Percentiles rank a stretch among this genome's conserved stretches.
Evolutionary conservation across 2,113 vertebrate genomes (phyloP).

Genomic region (Tetrao urogallus): DNA sequence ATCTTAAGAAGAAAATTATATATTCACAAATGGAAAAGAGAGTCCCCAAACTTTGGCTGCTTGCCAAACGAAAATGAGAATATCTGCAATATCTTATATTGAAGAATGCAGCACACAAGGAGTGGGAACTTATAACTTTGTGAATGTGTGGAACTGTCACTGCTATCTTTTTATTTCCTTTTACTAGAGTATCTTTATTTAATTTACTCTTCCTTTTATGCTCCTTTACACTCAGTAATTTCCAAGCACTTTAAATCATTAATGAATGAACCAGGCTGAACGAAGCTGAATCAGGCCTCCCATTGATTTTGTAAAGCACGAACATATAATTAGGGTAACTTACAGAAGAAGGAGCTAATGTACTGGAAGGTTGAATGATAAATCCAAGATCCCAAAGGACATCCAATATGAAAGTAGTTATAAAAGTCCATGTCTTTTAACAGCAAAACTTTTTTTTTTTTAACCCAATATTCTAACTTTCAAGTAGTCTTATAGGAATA

Average conservation of each 20-base stretch:
- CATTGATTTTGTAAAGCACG: constrained; percentile 38
- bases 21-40: neutral
- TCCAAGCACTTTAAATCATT: constrained; percentile 51
- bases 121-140: neutral
- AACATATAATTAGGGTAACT: constrained; percentile 44
- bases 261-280: constrained; percentile 36
- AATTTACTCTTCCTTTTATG: constrained; percentile 17
- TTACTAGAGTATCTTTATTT: neutral
- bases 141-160: neutral
- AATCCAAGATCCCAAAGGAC: neutral
- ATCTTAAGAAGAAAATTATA: neutral
- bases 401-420: neutral
- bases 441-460: neutral
- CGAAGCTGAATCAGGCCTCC: neutral
- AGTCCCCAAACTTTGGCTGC: neutral
- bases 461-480: neutral
- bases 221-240: neutral
- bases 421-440: neutral
- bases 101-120: neutral
- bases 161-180: neutral
- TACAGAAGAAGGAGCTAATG: constrained; percentile 16
- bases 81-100: neutral
- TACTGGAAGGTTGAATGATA: constrained; percentile 18
- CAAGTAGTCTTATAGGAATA: neutral
- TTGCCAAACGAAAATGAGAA: neutral